phyloP scores from a whole-genome alignment of 1,140 invertebrate species.

The Neodiprion virginianus region DNA sequence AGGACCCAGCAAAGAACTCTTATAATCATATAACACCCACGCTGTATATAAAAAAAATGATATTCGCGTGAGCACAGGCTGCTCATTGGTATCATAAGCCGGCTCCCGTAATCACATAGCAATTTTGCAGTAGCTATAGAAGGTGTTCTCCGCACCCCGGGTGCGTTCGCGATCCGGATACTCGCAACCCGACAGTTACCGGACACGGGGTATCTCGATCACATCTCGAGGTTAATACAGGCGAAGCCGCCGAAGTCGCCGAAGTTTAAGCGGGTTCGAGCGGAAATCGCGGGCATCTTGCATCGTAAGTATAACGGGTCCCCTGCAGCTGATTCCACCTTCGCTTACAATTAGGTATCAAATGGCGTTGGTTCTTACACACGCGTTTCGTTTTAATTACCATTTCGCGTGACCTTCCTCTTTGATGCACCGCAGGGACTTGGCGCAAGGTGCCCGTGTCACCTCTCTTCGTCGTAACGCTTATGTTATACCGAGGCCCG shows the following conservation, averaged over 20 bases:
- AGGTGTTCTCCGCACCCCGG: not conserved
- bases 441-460: too few relatives aligned
- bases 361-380: too few relatives aligned
- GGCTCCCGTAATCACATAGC: not conserved
- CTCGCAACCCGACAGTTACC: not conserved
- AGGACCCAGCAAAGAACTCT: too few relatives aligned
- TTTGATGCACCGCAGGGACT: too few relatives aligned
- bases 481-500: too few relatives aligned
- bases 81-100: too few relatives aligned
- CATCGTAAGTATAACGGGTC: not conserved
- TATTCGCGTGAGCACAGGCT: too few relatives aligned
- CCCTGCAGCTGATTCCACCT: not conserved
- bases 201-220: not conserved
- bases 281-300: not conserved
- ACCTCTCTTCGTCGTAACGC: too few relatives aligned
- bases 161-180: not conserved
- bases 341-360: not conserved
- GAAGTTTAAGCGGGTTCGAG: not conserved
- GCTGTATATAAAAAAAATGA: too few relatives aligned
- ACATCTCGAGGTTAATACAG: not conserved
- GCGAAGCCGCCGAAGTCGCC: not conserved
- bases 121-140: not conserved
- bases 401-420: not conserved
- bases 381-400: not conserved
- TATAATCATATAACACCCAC: too few relatives aligned